Percentiles rank a stretch among this genome's conserved stretches.
These are phyloP conservation scores for Campoletis raptor DNA, from an alignment of 2,888 invertebrate genomes.

Conservation along the genomic window DNA sequence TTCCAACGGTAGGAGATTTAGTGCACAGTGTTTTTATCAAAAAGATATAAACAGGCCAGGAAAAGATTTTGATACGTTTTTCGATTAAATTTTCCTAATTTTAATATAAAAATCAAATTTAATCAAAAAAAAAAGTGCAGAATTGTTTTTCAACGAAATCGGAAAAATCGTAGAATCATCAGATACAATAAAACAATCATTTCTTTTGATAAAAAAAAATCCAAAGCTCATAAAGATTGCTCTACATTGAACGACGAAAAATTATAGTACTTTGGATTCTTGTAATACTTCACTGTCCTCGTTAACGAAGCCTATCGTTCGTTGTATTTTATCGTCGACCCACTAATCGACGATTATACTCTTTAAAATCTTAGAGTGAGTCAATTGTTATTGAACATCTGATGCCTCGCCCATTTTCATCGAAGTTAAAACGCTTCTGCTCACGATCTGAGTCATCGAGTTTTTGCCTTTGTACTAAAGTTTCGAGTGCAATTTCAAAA, in stretches of 20 bases:
- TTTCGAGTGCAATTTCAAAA: not conserved
- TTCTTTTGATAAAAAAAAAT: not conserved
- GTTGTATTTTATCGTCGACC: conserved; percentile 1
- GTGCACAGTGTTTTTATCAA: not conserved
- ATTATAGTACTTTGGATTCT: conserved; percentile 6
- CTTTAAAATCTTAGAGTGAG: not conserved
- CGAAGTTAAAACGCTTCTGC: not conserved
- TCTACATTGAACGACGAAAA: conserved; percentile 12
- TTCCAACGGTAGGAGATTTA: not conserved
- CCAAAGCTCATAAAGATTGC: not conserved
- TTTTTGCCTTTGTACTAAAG: not conserved
- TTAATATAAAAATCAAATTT: not conserved
- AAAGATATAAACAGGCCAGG: not conserved
- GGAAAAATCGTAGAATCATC: too few relatives aligned
- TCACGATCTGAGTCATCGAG: conserved; percentile 5
- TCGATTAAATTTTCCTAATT: not conserved
- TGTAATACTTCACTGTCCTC: not conserved
- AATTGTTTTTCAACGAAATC: not conserved
- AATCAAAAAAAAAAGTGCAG: not conserved
- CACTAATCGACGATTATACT: not conserved
- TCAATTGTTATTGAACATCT: not conserved
- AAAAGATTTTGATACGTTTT: not conserved
- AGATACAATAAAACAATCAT: not conserved
- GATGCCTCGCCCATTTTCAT: not conserved
- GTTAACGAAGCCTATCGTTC: not conserved